phyloP scores from a whole-genome alignment of 2,113 vertebrate species.

The Sylvia atricapilla region DNA sequence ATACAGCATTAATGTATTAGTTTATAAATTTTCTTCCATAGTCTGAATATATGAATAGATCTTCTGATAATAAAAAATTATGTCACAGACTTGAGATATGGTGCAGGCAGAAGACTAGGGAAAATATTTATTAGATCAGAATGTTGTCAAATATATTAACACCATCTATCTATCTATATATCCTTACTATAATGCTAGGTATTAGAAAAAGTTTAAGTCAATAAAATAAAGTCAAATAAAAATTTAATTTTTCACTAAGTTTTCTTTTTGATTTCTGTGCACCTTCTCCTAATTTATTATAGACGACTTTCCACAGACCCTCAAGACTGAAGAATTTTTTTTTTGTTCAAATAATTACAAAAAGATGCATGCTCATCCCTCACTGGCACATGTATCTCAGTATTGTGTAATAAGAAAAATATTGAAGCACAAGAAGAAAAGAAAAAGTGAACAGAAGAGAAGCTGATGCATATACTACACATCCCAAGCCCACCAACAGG shows the following conservation, averaged over 20 bases:
- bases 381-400: accelerated
- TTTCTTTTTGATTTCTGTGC: neutral
- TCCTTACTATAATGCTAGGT: neutral
- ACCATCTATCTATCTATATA: neutral
- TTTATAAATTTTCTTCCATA: neutral
- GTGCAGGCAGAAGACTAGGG: neutral
- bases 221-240: neutral
- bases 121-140: neutral
- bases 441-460: neutral
- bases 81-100: neutral
- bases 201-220: neutral
- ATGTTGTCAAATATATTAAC: neutral
- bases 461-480: neutral
- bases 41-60: neutral
- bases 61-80: neutral
- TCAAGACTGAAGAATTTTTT: neutral
- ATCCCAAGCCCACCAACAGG: neutral
- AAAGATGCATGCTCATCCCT: neutral
- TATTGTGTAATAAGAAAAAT: neutral
- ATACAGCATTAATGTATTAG: neutral
- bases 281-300: neutral
- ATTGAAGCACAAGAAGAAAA: neutral
- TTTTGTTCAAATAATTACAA: neutral
- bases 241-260: neutral
- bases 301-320: conserved; percentile 35